These are phyloP conservation scores for Cosmia trapezina DNA, from an alignment of 2,888 invertebrate genomes.

Conservation along the genomic window DNA sequence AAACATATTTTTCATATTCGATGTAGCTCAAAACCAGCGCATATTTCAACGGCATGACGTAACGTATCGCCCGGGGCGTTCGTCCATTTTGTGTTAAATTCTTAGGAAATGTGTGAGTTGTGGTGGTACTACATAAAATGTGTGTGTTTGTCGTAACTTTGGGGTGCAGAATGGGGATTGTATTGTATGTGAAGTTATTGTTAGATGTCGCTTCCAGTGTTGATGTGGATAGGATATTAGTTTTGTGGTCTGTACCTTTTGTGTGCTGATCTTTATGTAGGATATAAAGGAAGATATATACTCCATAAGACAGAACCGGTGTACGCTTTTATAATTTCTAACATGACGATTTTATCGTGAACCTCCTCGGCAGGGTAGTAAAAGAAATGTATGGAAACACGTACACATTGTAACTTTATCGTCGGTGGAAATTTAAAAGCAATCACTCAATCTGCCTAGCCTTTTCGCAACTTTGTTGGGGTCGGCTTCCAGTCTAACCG, in stretches of 20 bases:
- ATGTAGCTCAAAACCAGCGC: constrained; percentile 32
- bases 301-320: background rate
- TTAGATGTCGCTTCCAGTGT: background rate
- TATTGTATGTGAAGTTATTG: too few species aligned
- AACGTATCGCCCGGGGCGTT: constrained; percentile 32
- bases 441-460: too few species aligned
- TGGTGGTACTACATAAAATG: constrained; percentile 1
- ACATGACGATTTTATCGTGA: background rate
- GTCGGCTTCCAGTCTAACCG: too few species aligned
- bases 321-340: background rate
- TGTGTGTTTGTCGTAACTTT: constrained; percentile 23
- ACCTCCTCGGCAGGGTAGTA: background rate
- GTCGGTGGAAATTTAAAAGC: background rate
- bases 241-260: background rate
- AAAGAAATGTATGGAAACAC: background rate
- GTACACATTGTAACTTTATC: too few species aligned
- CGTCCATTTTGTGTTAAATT: constrained; percentile 49
- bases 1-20: constrained; percentile 57
- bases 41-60: constrained; percentile 46
- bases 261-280: background rate
- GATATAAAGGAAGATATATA: background rate
- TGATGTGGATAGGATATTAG: background rate
- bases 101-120: constrained; percentile 29
- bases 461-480: too few species aligned
- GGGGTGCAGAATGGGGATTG: background rate